phyloP scores from a whole-genome alignment of 2,797 vertebrate genomes.

The Jordanella pulchra region DNA sequence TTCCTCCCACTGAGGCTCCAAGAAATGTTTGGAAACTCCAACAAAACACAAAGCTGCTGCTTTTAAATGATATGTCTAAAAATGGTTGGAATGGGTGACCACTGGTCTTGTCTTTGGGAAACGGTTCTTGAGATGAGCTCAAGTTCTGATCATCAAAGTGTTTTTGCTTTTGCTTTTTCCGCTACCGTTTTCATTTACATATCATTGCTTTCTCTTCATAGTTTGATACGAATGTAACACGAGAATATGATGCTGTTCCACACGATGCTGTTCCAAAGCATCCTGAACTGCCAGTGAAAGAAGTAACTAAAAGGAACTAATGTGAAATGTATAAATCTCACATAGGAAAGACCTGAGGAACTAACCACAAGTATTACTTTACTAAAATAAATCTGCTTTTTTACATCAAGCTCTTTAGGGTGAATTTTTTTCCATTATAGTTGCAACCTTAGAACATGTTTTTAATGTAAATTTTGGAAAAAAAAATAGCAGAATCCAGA shows the following conservation, averaged over 20 bases:
- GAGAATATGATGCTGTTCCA: background rate
- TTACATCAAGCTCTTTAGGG: background rate
- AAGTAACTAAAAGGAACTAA: background rate
- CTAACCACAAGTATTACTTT: background rate
- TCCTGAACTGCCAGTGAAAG: background rate
- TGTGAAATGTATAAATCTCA: background rate
- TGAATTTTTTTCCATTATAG: no score
- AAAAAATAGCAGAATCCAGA: no score
- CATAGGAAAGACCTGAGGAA: background rate
- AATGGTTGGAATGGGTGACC: background rate
- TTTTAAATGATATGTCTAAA: background rate
- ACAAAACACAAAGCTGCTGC: slow-evolving; percentile 5
- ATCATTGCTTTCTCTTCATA: background rate
- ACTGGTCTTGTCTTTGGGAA: background rate
- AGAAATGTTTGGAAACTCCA: slow-evolving; percentile 50
- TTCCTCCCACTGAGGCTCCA: slow-evolving; percentile 82
- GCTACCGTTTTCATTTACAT: background rate
- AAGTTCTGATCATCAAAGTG: background rate
- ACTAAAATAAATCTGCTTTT: background rate
- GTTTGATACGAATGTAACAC: background rate
- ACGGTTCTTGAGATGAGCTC: background rate
- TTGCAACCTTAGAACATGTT: no score
- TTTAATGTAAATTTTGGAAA: no score
- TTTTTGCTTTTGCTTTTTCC: background rate
- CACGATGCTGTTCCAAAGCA: background rate